These are phyloP conservation scores for Agelaius phoeniceus DNA, from an alignment of 2,113 vertebrate species.

Conservation along the genomic window DNA sequence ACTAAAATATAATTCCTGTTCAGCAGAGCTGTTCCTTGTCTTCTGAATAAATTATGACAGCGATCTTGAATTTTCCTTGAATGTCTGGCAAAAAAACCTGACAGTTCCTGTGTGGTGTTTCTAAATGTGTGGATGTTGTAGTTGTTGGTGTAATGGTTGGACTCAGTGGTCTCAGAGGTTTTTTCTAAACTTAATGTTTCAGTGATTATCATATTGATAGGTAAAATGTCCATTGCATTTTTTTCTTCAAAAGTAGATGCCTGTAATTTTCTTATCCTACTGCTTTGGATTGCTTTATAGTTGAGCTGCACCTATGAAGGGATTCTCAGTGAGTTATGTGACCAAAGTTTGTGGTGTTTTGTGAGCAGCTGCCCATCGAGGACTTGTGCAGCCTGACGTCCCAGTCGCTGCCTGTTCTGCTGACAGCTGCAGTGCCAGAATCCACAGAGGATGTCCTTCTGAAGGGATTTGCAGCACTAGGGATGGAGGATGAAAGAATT, in stretches of 20 bases:
- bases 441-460: slow-evolving; percentile 90
- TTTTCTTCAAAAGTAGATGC: not conserved
- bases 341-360: not conserved
- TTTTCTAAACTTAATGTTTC: not conserved
- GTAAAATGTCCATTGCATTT: not conserved
- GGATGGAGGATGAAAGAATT: slow-evolving; percentile 87
- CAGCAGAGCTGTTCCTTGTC: not conserved
- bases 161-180: not conserved
- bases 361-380: slow-evolving; percentile 90
- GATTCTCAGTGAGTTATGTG: not conserved
- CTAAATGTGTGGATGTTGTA: not conserved
- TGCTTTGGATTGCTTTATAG: not conserved
- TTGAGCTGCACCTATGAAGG: not conserved
- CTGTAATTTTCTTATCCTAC: not conserved
- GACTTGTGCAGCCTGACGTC: slow-evolving; percentile 89
- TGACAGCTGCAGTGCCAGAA: slow-evolving; percentile 82
- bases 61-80: not conserved
- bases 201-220: not conserved
- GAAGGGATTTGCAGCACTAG: slow-evolving; percentile 87
- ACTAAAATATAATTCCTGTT: not conserved
- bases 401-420: slow-evolving; percentile 76
- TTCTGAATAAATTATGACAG: not conserved
- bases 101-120: not conserved
- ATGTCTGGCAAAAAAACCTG: not conserved
- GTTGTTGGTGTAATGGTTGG: not conserved